phyloP scores from a whole-genome alignment of 2,797 vertebrate species.

The Brachyalestes nurse region DNA sequence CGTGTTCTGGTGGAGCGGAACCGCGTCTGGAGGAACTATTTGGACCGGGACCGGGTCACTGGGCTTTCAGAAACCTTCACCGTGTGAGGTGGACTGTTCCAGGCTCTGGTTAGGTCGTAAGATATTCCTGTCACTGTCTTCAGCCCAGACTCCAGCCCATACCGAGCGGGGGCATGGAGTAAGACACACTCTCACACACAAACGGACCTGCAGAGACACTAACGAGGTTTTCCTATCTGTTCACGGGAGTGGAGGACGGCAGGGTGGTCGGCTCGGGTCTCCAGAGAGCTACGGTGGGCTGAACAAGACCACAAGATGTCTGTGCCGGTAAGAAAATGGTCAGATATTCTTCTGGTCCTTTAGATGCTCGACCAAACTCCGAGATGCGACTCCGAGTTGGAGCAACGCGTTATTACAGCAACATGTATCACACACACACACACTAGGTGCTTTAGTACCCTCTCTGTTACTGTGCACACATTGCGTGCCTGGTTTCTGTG shows the following conservation, averaged over 20 bases:
- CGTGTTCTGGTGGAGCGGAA: constrained; percentile 10
- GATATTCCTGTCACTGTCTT: constrained; percentile 32
- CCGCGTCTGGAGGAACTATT: constrained; percentile 11
- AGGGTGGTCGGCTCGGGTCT: constrained; percentile 33
- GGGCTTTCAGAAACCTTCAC: constrained; percentile 28
- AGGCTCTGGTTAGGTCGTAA: constrained; percentile 32
- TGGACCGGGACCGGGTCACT: constrained; percentile 9
- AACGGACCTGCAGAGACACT: constrained; percentile 40
- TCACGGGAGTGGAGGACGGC: constrained; percentile 44
- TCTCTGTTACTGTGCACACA: too few relatives aligned
- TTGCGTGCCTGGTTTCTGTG: too few relatives aligned
- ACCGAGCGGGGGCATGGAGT: constrained; percentile 55
- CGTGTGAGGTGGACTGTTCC: constrained; percentile 53
- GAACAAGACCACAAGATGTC: constrained; percentile 70
- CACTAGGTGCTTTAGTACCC: not conserved
- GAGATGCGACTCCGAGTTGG: too few relatives aligned
- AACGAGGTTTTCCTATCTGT: constrained; percentile 34
- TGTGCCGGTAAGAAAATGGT: constrained; percentile 72
- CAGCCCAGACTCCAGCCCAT: constrained; percentile 42
- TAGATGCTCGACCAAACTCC: too few relatives aligned
- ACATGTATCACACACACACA: not conserved
- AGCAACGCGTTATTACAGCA: too few relatives aligned
- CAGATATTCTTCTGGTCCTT: too few relatives aligned
- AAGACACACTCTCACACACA: constrained; percentile 23
- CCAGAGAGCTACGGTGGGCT: constrained; percentile 31